Percentiles rank a stretch among this genome's conserved stretches.
These are phyloP conservation scores for Platerodrilus igneus DNA, from an alignment of 2,888 invertebrate species.

Conservation along the genomic window DNA sequence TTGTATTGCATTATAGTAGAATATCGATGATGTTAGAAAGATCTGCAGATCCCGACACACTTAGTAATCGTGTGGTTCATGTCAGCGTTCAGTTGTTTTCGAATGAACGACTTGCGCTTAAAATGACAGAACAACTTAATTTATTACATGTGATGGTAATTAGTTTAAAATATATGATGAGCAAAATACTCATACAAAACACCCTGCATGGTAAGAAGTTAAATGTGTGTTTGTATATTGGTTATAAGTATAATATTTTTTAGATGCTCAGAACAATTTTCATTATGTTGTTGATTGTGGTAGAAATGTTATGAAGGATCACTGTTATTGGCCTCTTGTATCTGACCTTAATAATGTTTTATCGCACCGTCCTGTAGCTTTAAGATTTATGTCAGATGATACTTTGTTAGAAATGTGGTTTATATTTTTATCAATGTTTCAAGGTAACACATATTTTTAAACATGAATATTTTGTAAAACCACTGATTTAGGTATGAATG, in stretches of 20 bases:
- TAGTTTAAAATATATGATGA: constrained; percentile 89
- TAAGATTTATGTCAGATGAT: constrained; percentile 84
- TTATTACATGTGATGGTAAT: constrained; percentile 91
- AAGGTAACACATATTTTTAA: no score
- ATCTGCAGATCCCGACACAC: constrained; percentile 80
- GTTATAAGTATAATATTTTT: constrained; percentile 26
- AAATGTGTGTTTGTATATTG: background rate
- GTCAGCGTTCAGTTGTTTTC: constrained; percentile 96
- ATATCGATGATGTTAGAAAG: constrained; percentile 87
- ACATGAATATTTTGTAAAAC: background rate
- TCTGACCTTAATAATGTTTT: constrained; percentile 95
- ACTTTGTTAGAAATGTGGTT: constrained; percentile 95
- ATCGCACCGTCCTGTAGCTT: constrained; percentile 86
- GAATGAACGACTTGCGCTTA: constrained; percentile 83
- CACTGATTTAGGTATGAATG: constrained; percentile 85
- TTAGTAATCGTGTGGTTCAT: constrained; percentile 95
- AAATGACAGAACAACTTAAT: constrained; percentile 87
- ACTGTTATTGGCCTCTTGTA: constrained; percentile 97
- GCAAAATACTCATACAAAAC: constrained; percentile 81
- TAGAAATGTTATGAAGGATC: constrained; percentile 90
- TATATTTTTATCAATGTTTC: constrained; percentile 87
- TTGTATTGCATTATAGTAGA: constrained; percentile 93
- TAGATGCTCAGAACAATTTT: constrained; percentile 71
- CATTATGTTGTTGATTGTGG: constrained; percentile 93
- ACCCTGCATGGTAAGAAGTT: constrained; percentile 68